phyloP scores from a whole-genome alignment of 2,797 vertebrate species.

The Pantherophis alleghaniensis region DNA sequence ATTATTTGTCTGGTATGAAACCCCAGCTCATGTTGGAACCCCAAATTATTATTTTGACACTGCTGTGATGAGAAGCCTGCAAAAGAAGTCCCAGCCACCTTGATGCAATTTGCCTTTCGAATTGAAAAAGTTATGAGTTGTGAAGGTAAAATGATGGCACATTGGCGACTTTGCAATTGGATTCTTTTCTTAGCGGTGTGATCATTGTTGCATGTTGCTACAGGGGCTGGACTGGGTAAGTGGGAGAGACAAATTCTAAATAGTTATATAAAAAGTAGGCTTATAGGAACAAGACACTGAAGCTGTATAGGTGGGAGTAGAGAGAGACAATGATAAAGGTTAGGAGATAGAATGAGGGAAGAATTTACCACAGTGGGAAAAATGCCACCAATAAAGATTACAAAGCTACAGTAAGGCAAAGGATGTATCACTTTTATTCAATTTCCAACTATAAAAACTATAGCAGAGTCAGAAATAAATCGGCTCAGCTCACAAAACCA shows the following conservation, averaged over 20 bases:
- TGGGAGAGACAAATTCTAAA: background rate
- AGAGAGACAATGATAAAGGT: background rate
- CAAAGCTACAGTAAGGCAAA: background rate
- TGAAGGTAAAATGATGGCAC: background rate
- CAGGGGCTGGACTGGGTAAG: background rate
- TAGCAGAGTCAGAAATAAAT: background rate
- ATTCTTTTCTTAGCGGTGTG: background rate
- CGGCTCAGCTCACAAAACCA: background rate
- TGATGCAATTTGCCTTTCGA: background rate
- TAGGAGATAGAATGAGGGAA: background rate
- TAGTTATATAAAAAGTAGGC: background rate
- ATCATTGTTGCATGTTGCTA: background rate
- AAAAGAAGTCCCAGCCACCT: background rate
- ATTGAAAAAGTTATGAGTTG: background rate
- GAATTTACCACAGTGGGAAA: background rate
- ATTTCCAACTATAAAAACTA: background rate
- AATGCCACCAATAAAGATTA: background rate
- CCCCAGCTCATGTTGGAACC: background rate
- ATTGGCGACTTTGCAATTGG: background rate
- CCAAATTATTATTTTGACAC: background rate
- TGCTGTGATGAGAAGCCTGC: background rate
- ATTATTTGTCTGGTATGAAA: background rate
- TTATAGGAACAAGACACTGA: background rate
- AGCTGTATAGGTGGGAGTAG: background rate
- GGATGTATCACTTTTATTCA: background rate